Base-by-base conservation (phyloP, 2,888 invertebrate genomes). In the Synergus laeviventris region DNA sequence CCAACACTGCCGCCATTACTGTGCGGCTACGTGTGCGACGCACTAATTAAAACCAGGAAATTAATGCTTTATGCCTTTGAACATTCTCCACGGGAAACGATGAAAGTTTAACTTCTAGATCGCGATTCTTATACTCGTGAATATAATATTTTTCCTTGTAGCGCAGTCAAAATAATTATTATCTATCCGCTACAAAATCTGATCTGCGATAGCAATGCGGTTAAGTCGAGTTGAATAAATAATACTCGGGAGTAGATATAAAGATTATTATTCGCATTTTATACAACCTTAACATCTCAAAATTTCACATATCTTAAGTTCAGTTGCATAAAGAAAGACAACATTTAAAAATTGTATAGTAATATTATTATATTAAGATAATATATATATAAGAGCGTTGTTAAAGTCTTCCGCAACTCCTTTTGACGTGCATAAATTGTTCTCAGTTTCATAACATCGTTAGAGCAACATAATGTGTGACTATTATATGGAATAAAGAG, bases 21-120 rank as follows among this genome's bases (percentile, higher is more conserved):
- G 84, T 84, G 83, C 86, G 85, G 85, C 86, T 88, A 85, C 88
- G 87, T 88, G 84, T 86, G 85, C 86, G 85, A 84, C 87, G 87
- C 87, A 87, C 88, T 90, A 90, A 90, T 90, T 90, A 90, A 89
- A 90, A 90, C 86, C 87, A 87, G 90, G 89, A 90, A 90, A 90
- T 90, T 90, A 90, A 89, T 89, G 89, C 85, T 81, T 81, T 79
- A 77, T 78, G 78, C 80, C 75, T 66, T 78, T 79, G 76, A 76
- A 81, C 79, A 75, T 79, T 75, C 78, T 76, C 74, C 73, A 73
- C 66, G 62, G 24, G 64, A 49, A 75, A 62, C 61, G 74, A 61
- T 62, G 21, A 45, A 74, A 61, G 61, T 31, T 38, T 45, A 21
- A 64, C 39, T 39, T 66, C 56, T 66, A 38, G 2, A 66, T 66